Evolutionary conservation across 2,888 invertebrate species (phyloP), one percentile per base, ranked within the genome.

Genomic region (Diarsia rubi): DNA sequence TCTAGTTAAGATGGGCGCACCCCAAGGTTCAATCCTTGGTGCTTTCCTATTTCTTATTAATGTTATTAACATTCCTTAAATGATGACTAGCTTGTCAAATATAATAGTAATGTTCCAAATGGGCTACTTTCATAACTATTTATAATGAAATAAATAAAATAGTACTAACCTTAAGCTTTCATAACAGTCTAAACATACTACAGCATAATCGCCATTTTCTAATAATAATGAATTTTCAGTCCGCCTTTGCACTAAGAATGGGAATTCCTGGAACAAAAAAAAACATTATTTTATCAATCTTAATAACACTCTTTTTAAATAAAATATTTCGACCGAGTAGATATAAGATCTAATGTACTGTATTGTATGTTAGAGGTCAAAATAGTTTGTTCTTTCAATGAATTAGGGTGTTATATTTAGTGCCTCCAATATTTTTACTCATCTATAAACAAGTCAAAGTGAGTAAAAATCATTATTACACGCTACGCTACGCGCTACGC

Each of bases 111-210:
- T 24, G 0, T 54, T 52, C 5, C 52, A 12, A 12, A 52, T 9
- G 3, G 11, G 12, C n/a, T n/a, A 60, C 37, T 60, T n/a, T 37
- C 24, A 3, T 0, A 47, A 21, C 1, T 24, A 66, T 37, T 24
- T 14, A 6, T 19, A n/a, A 44, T 4, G 19, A 44, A 42, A 60
- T 44, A 0, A 47, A 47, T 49, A 57, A 49, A 78, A 49, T 37
- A 14, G 14, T 37, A 86, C 94, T 93, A 88, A 97, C 97, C 98
- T 97, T 91, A 99, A 97, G 70, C 98, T 98, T 95, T 99, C 99
- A 93, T 98, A 99, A 96, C 99, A 99, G 93, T 99, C 99, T 92
- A 99, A 97, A 95, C 99, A 99, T 78, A 99, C 98, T 73, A 99
- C 98, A 68, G 99, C 98, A 92, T 98, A 98, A 89, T 99, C 99